A percentile compares a stretch with the other conserved stretches of the same genome.
phyloP scores from a whole-genome alignment of 2,797 vertebrate species.

The Pogonophryne albipinna region DNA sequence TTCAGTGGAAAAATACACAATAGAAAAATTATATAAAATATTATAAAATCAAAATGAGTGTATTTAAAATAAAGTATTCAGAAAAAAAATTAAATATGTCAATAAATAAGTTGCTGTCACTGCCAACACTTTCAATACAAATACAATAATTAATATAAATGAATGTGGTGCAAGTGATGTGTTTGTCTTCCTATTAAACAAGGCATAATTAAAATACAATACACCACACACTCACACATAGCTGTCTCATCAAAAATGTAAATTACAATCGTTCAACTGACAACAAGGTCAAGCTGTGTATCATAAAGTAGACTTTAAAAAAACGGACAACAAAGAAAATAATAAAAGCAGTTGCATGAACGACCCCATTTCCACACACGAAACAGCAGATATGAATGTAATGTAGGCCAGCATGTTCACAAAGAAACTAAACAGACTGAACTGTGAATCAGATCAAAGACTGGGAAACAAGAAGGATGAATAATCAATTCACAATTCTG shows the following conservation, averaged over 20 bases:
- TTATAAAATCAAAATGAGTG: neutral
- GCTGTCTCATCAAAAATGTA: too few species aligned
- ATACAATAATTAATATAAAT: too few species aligned
- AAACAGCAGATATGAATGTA: constrained; percentile 26
- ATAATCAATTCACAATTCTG: constrained; percentile 17
- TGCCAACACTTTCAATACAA: too few species aligned
- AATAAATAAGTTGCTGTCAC: neutral
- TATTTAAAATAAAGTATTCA: neutral
- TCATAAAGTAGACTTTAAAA: neutral
- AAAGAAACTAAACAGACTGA: constrained; percentile 10
- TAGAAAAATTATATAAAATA: neutral
- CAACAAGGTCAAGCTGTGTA: neutral
- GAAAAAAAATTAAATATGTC: neutral
- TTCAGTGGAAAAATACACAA: neutral
- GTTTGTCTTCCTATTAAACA: too few species aligned
- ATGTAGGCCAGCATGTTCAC: constrained; percentile 43
- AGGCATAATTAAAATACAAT: neutral
- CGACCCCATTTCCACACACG: constrained; percentile 40
- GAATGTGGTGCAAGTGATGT: too few species aligned
- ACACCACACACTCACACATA: too few species aligned
- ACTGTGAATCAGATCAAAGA: constrained; percentile 4
- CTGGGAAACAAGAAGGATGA: neutral
- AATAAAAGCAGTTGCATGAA: constrained; percentile 3
- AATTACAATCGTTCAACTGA: neutral
- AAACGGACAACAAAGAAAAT: neutral